phyloP scores from a whole-genome alignment of 2,113 vertebrate species.

The Garra rufa region DNA sequence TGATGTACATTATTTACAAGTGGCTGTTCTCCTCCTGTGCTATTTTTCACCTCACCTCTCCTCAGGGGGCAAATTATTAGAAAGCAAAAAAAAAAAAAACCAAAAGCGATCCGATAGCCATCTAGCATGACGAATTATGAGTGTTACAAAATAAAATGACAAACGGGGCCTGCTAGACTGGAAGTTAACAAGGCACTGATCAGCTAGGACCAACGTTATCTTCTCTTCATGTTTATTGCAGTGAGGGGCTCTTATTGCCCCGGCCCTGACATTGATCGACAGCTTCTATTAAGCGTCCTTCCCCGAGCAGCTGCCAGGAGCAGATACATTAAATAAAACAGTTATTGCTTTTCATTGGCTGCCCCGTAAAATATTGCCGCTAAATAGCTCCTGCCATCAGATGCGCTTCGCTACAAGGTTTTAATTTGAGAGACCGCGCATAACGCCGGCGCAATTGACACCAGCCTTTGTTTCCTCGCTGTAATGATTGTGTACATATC shows the following conservation, averaged over 20 bases:
- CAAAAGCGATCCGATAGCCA: slow-evolving; percentile 66
- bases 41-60: slow-evolving; percentile 58
- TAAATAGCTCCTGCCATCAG: slow-evolving; percentile 95
- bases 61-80: slow-evolving; percentile 52
- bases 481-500: slow-evolving; percentile 93
- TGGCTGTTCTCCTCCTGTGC: slow-evolving; percentile 46
- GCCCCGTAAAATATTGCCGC: slow-evolving; percentile 89
- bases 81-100: slow-evolving; percentile 36
- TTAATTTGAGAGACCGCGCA: slow-evolving; percentile 97
- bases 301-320: slow-evolving; percentile 91
- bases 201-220: slow-evolving; percentile 83
- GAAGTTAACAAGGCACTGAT: slow-evolving; percentile 88
- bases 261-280: slow-evolving; percentile 92
- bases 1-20: slow-evolving; percentile 65
- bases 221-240: slow-evolving; percentile 92
- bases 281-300: slow-evolving; percentile 94
- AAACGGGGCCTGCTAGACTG: slow-evolving; percentile 76
- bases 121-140: slow-evolving; percentile 73
- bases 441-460: slow-evolving; percentile 89
- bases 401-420: slow-evolving; percentile 93
- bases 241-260: slow-evolving; percentile 86
- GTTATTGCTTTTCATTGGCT: slow-evolving; percentile 99
- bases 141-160: slow-evolving; percentile 84
- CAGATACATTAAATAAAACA: slow-evolving; percentile 98
- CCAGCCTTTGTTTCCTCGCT: slow-evolving; percentile 86